These are phyloP conservation scores for Sturnira hondurensis DNA, from an alignment of 2,113 vertebrate genomes.

Conservation along the genomic window DNA sequence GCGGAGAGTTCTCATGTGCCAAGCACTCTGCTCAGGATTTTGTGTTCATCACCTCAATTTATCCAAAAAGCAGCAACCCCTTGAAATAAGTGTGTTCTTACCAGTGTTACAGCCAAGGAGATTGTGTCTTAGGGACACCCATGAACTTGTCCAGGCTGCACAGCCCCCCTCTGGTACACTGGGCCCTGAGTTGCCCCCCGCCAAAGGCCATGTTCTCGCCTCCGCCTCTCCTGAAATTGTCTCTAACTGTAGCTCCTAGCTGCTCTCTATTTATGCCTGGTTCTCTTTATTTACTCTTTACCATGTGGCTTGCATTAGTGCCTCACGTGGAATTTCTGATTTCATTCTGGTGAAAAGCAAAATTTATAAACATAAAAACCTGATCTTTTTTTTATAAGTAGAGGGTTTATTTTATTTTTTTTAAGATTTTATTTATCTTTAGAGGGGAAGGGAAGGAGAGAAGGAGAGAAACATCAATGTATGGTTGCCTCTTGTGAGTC, in stretches of 20 bases:
- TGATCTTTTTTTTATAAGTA: too few species aligned
- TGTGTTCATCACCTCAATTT: not conserved
- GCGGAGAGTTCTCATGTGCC: not conserved
- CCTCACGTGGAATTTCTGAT: not conserved
- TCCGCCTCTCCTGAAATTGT: not conserved
- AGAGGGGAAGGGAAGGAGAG: too few species aligned
- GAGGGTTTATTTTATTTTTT: too few species aligned
- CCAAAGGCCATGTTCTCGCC: not conserved
- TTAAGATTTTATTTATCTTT: too few species aligned
- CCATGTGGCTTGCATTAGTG: not conserved
- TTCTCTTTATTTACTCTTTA: not conserved
- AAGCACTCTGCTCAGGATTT: not conserved
- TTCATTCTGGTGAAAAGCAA: not conserved
- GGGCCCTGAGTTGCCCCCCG: not conserved
- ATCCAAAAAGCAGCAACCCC: not conserved
- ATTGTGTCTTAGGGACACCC: not conserved
- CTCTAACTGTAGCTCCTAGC: fast-evolving
- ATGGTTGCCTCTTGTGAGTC: too few species aligned
- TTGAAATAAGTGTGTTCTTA: not conserved
- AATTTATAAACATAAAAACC: not conserved
- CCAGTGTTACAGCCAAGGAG: not conserved
- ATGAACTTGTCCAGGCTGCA: not conserved
- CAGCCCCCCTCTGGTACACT: not conserved
- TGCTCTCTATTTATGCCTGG: not conserved
- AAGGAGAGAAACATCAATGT: too few species aligned